Evolutionary conservation across 1,140 invertebrate species (phyloP), one percentile per base, ranked within the genome.

Genomic region (Neoseiulus cucumeris): DNA sequence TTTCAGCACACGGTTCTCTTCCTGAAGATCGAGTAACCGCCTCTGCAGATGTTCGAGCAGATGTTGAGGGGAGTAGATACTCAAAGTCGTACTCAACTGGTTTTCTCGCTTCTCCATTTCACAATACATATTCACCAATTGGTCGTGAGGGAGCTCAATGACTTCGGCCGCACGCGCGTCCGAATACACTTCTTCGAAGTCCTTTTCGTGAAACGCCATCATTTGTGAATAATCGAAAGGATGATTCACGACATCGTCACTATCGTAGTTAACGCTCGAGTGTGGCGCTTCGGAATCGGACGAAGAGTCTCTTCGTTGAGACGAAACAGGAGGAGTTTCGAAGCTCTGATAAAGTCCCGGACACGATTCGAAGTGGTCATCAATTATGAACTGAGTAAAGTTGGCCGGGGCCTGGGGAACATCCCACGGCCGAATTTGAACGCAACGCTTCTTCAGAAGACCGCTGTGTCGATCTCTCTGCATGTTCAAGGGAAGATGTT

Each of bases 351-450:
- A 59, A 14, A 59, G 22, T 17, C 51, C 51, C 1, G 51, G 51
- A 25, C 51, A 59, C n/a, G 51, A 59, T 6, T 33, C 51, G 22
- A 59, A 59, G 51, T 59, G 51, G 22, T 59, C 51, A 9, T 59
- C 51, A 9, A 59, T 59, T 29, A 59, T 59, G 51, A 59, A 59
- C 22, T 59, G 51, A 12, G 51, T 59, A 9, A 59, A 59, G 51
- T 59, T 59, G 17, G 51, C 51, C 22, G 51, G 51, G 25, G 51
- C 51, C 12, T 59, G 14, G 17, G 51, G 51, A 17, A 59, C 51
- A 9, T 59, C 9, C 14, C 25, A 25, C 33, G 51, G 51, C 14
- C 51, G 51, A 25, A 59, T 59, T 59, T 59, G 51, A 1, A 59
- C 33, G 51, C 51, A 59, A 1, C 51, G 51, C 22, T 59, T 59